phyloP scores from a whole-genome alignment of 2,888 invertebrate genomes.

The Mimumesa dahlbomi region DNA sequence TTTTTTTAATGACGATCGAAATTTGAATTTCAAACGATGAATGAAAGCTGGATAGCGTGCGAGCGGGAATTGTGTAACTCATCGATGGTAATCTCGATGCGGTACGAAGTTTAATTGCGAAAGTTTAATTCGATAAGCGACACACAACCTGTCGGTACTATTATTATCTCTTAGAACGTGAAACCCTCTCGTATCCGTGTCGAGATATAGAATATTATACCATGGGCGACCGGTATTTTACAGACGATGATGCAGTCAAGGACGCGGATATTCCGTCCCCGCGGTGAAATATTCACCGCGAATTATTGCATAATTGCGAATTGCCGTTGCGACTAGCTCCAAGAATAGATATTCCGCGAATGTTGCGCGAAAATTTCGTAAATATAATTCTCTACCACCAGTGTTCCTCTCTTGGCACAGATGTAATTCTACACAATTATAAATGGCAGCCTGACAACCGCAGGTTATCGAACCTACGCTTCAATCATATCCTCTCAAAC shows the following conservation, averaged over 20 bases:
- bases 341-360: constrained; percentile 45
- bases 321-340: constrained; percentile 43
- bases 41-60: too few relatives aligned
- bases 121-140: too few relatives aligned
- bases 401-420: constrained; percentile 3
- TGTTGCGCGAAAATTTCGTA: constrained; percentile 14
- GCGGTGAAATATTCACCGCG: constrained; percentile 21
- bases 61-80: too few relatives aligned
- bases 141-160: too few relatives aligned
- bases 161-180: too few relatives aligned
- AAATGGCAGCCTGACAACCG: not conserved
- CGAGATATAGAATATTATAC: not conserved
- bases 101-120: too few relatives aligned
- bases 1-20: too few relatives aligned
- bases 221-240: not conserved
- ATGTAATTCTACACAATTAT: not conserved
- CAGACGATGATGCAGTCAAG: constrained; percentile 20
- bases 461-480: constrained; percentile 9
- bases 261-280: constrained; percentile 2
- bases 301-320: constrained; percentile 55
- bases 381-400: too few relatives aligned
- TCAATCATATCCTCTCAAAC: too few relatives aligned
- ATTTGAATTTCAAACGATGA: too few relatives aligned
- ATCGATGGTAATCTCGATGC: too few relatives aligned
- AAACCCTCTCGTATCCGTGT: constrained; percentile 7